Evolutionary conservation across 2,113 vertebrate genomes (phyloP), one percentile per base, ranked within the genome.

Genomic region (Etia nguti): DNA sequence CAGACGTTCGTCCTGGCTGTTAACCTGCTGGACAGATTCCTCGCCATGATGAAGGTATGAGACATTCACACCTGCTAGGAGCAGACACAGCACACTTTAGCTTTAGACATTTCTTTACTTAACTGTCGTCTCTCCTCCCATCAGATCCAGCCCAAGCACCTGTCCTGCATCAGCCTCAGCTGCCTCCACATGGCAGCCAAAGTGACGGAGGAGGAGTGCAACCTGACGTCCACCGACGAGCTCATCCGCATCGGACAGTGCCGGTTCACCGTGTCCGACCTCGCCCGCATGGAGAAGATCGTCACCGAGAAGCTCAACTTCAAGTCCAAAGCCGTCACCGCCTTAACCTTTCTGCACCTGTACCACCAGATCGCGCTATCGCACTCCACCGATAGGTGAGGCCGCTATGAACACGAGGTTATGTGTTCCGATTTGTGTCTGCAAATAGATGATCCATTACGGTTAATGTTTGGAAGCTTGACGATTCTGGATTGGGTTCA

Each of bases 311-410:
- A 99, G 94, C 96, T 99, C 93, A 93, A 97, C 97, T 98, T 98
- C 96, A 97, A 98, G 93, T 97, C 98, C 93, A 97, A 97, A 96
- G 97, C 98, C 94, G 94, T 99, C 96, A 99, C 99, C 89, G 98
- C 99, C 97, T 98, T 99, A 97, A 98, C 98, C 84, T 99, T 99
- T 93, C 97, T 99, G 96, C 98, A 98, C 96, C 95, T 99, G 92
- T 99, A 98, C 96, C 97, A 98, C 88, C 91, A 97, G 89, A 97
- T 99, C 48, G 82, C 97, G 80, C 93, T 97, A 59, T 97, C 95
- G 36, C 97, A 98, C 96, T 96, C 95, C 95, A 97, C 97, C 79
- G 96, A 97, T 95, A 96, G 98, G 99, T 99, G 89, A 95, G 97
- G 13, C 31, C 7, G 6, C 2, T 6, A 18, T 8, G 13, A 15